phyloP scores from a whole-genome alignment of 37 sponge, comb jelly and placozoan species.

The Trichoplax adhaerens region DNA sequence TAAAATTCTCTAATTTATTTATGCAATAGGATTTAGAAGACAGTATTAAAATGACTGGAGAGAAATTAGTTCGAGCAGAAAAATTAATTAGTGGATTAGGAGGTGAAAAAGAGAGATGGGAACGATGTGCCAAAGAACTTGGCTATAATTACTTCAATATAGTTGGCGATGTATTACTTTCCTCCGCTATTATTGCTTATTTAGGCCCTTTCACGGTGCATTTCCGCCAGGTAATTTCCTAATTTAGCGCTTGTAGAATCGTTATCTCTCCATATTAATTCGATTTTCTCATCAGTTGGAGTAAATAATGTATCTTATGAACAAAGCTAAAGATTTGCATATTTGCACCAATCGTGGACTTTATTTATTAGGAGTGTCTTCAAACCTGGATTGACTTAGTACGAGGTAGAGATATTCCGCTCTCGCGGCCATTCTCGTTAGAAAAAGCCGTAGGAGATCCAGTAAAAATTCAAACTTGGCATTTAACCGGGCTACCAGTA shows the following conservation, averaged over 20 bases:
- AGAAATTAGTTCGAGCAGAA: conserved; percentile 16
- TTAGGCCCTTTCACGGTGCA: conserved; percentile 22
- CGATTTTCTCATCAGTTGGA: not conserved
- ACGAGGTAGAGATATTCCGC: not conserved
- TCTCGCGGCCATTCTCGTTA: not conserved
- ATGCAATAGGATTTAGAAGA: conserved; percentile 17
- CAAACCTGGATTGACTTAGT: not conserved
- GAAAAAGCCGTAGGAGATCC: conserved; percentile 5
- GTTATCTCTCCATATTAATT: not conserved
- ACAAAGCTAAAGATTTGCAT: no score
- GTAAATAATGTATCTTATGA: no score
- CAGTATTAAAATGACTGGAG: conserved; percentile 7
- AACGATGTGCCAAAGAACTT: no score
- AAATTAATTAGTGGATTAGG: conserved; percentile 19
- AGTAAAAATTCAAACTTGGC: conserved; percentile 15
- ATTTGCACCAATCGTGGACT: no score
- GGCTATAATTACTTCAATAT: not conserved
- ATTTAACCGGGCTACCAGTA: conserved; percentile 12
- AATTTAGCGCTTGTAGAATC: not conserved
- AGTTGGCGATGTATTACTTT: conserved; percentile 11
- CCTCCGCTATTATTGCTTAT: conserved; percentile 15
- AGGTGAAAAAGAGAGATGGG: conserved; percentile 16
- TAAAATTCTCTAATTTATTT: not conserved
- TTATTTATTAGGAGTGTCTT: not conserved
- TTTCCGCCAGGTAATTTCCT: conserved; percentile 9